phyloP scores from a whole-genome alignment of 2,113 vertebrate genomes.

The Dendrocopos noguchii region DNA sequence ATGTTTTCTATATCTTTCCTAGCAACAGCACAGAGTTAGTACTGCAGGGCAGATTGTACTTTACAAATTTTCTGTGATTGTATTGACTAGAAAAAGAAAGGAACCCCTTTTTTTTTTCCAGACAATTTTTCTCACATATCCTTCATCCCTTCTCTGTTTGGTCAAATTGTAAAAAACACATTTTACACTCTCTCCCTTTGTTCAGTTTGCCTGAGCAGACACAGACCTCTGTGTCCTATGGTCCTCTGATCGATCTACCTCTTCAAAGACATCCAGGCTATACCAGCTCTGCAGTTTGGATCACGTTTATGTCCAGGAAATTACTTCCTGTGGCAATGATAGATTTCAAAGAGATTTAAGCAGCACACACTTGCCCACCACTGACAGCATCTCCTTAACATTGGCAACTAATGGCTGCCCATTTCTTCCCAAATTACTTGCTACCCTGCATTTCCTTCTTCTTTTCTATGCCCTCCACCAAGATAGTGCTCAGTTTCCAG shows the following conservation, averaged over 20 bases:
- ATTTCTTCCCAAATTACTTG: not conserved
- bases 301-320: not conserved
- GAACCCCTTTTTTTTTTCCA: not conserved
- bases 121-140: not conserved
- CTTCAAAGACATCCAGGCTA: not conserved
- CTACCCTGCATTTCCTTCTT: not conserved
- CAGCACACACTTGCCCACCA: not conserved
- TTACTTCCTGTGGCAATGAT: not conserved
- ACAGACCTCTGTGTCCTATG: not conserved
- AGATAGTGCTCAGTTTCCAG: not conserved
- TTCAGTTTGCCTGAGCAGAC: not conserved
- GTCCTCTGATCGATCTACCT: not conserved
- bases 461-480: not conserved
- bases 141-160: not conserved
- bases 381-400: not conserved
- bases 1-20: conserved; percentile 1
- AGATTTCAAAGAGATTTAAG: not conserved
- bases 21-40: not conserved
- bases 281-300: not conserved
- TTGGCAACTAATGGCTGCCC: not conserved
- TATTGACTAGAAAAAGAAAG: not conserved
- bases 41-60: not conserved
- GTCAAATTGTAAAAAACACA: not conserved
- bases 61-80: not conserved
- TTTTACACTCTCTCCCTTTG: not conserved